Evolutionary conservation across 2,888 invertebrate genomes (phyloP).

Genomic region (Nomada fabriciana): DNA sequence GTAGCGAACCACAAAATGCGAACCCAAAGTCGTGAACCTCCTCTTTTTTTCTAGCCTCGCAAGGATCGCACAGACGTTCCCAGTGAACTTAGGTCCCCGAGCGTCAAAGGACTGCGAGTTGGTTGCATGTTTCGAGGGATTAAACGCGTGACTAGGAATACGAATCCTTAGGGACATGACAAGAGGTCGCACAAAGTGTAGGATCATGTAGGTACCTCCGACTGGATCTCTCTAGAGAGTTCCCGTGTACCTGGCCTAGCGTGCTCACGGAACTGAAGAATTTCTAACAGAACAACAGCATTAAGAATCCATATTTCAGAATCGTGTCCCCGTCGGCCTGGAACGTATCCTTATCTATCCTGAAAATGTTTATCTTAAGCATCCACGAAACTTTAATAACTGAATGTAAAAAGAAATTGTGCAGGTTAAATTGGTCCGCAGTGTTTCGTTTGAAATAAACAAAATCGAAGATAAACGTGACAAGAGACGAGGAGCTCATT

Average conservation of each 20-base stretch:
- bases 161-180: slow-evolving; percentile 79
- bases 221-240: slow-evolving; percentile 70
- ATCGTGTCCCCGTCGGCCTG: neutral
- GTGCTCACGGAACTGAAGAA: slow-evolving; percentile 55
- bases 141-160: slow-evolving; percentile 81
- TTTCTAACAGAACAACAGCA: slow-evolving; percentile 48
- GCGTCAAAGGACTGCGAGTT: slow-evolving; percentile 52
- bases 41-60: neutral
- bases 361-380: no score
- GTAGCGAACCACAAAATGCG: neutral
- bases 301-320: slow-evolving; percentile 55
- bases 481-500: no score
- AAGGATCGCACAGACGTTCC: neutral
- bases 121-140: slow-evolving; percentile 75
- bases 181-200: slow-evolving; percentile 78
- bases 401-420: neutral
- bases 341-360: slow-evolving; percentile 12
- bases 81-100: slow-evolving; percentile 26
- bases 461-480: neutral
- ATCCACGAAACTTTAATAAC: neutral
- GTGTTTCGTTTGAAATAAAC: neutral
- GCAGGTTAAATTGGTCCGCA: neutral
- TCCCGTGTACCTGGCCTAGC: slow-evolving; percentile 70
- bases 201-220: slow-evolving; percentile 77
- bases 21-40: neutral